These are phyloP conservation scores for Brachypodius melanocephalos DNA, from an alignment of 2,113 vertebrate genomes.

Conservation along the genomic window DNA sequence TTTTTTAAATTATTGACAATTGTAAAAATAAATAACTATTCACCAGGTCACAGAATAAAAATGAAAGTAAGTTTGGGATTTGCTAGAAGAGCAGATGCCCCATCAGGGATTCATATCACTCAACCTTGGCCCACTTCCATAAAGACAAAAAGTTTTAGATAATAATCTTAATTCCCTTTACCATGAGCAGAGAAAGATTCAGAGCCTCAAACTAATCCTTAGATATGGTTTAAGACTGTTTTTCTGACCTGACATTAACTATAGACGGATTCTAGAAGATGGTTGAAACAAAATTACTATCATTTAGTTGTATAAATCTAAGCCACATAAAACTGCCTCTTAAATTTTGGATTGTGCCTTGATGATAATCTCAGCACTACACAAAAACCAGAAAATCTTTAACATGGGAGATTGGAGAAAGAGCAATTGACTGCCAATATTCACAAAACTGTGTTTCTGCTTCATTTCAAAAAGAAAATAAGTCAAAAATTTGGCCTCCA, in stretches of 20 bases:
- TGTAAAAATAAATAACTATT: not conserved
- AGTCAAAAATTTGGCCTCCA: not conserved
- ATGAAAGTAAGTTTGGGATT: not conserved
- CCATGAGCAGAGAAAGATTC: not conserved
- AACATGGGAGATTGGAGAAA: not conserved
- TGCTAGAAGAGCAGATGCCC: not conserved
- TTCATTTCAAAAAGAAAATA: not conserved
- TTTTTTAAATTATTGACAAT: not conserved
- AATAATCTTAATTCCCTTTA: not conserved
- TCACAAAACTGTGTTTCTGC: not conserved
- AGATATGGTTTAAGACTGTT: not conserved
- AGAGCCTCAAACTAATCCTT: not conserved
- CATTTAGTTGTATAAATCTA: not conserved
- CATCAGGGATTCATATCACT: not conserved
- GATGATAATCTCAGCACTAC: not conserved
- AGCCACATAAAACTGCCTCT: not conserved
- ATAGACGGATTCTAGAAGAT: not conserved
- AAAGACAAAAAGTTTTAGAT: not conserved
- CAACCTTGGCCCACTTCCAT: not conserved
- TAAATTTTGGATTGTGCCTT: not conserved
- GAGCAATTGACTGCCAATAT: not conserved
- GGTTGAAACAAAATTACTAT: not conserved
- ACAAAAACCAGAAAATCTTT: not conserved
- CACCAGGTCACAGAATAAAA: not conserved
- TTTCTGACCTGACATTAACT: not conserved